Evolutionary conservation across 2,113 vertebrate species (phyloP), one percentile per base, ranked within the genome.

Genomic region (Ahaetulla prasina): DNA sequence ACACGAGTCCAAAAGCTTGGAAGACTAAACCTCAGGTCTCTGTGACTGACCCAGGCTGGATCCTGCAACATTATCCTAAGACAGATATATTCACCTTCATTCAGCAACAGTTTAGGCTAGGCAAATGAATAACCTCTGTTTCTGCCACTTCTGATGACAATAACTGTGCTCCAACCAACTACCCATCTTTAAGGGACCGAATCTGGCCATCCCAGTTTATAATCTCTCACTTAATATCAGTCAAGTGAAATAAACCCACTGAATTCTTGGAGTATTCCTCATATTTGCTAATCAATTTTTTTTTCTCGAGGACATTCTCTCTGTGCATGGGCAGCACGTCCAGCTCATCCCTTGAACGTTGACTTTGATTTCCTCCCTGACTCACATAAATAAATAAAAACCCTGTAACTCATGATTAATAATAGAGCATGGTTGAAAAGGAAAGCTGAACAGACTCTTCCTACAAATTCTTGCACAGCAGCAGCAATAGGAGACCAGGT

Each of bases 341-440:
- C 55, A n/a, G n/a, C 91, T 91, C 0, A 0, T 89, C 87, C 85
- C 74, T 18, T 25, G 22, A 25, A 68, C 91, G 5, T 53, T 90
- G 88, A 22, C 27, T 90, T 92, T 91, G 27, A 23, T 84, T 94
- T 94, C 63, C 84, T 39, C 53, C n/a, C n/a, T 52, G n/a, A 85
- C 84, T 89, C 88, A 57, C 88, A 49, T 2, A 63, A 50, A 90
- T 86, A 91, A 50, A 90, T 86, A 91, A 93, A 92, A 88, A 89
- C 35, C 88, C 57, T 52, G 86, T 91, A 92, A 53, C 54, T 53
- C 50, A 0, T 53, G 84, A 85, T 43, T 91, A 87, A 92, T 92
- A 84, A 68, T 92, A 25, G 85, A 93, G 50, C 2, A 92, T 47
- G 54, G 9, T 57, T 55, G 90, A 84, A 49, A 89, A 35, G 86